Base-by-base conservation (phyloP, 2,797 vertebrate genomes). In the Clarias pachynema region DNA sequence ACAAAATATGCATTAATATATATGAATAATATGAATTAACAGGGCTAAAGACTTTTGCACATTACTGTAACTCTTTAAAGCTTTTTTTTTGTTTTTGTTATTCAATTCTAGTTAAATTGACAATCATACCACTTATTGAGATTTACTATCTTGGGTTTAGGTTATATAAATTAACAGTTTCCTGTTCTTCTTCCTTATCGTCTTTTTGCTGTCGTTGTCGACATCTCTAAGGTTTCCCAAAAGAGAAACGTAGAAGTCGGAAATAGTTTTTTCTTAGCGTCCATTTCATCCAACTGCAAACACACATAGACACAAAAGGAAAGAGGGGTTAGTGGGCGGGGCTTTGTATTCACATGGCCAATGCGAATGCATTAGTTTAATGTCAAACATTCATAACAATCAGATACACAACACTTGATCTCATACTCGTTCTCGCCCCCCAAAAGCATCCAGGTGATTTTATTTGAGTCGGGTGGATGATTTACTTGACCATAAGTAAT, bases 401-500 rank as follows among this genome's bases (percentile, higher is more conserved):
- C n/a, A 65, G 62, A 5, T 12, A 15, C 3, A 15, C n/a, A 63
- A 63, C 22, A n/a, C 1, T 63, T 66, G 26, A 59, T 59, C 16
- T 20, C 16, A 6, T 6, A 1, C 20, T 60, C 1, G 24, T 73
- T 73, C 68, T 40, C 3, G 4, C 22, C 40, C 40, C 44, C 40
- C 14, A 49, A 15, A 29, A 56, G 49, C 72, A 74, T 29, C 15
- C 49, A 53, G 7, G 15, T 74, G 8, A 75, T 75, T 15, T 34
- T 34, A 5, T 29, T 56, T 4, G 95, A 91, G 94, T 97, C 73
- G 96, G 97, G 90, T 98, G 97, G 97, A 98, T 99, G 97, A 98
- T 98, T 93, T 95, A 96, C 94, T 98, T 97, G 92, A 99, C 99
- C 83, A 98, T 93, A 26, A 97, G 97, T 91, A 99, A 99, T 57